Evolutionary conservation across 35 echinoderm and acorn worm species (phyloP), one percentile per base, ranked within the genome.

Genomic region (Acanthaster planci): DNA sequence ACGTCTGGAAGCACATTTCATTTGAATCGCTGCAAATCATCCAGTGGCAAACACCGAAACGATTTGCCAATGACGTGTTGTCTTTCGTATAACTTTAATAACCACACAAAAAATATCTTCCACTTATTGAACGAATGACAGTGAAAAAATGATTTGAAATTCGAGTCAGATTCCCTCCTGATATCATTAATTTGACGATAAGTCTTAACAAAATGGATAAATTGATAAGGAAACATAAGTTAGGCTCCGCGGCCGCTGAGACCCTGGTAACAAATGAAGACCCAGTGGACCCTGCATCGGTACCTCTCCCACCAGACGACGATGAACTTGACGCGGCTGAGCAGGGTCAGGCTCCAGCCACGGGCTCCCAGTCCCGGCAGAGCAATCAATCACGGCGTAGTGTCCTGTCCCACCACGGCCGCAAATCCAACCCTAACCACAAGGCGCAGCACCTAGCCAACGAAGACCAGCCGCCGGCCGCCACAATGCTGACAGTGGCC

Each of bases 141-240:
- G 4, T 47, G 42, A 47, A 47, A 47, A 12, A 6, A 47, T 47
- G 42, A 47, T 4, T 47, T 47, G 42, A 47, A 47, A 12, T 6
- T 12, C 12, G 4, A 47, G 19, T 5, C 57, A 7, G 17, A 7
- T 72, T 31, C 14, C 30, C 22, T 35, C 26, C 26, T 72, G 2
- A 72, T 27, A 30, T 72, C 23, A 60, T 35, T 14, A 27, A 67
- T 31, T 67, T 1, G 1, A 27, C 18, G 26, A 26, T 72, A 14
- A 26, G 22, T 72, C 18, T 72, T 14, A 19, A 29, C 64, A 72
- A 72, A 31, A 72, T 72, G 64, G 64, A 72, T 34, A 72, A 72
- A 34, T 35, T 72, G 34, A 26, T 72, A 34, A 72, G 34, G 64
- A 72, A 72, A 7, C 64, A 72, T 34, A 29, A 29, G 2, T 72